These are phyloP conservation scores for Cerastoderma edule DNA, from an alignment of 2,888 invertebrate genomes.

Conservation along the genomic window DNA sequence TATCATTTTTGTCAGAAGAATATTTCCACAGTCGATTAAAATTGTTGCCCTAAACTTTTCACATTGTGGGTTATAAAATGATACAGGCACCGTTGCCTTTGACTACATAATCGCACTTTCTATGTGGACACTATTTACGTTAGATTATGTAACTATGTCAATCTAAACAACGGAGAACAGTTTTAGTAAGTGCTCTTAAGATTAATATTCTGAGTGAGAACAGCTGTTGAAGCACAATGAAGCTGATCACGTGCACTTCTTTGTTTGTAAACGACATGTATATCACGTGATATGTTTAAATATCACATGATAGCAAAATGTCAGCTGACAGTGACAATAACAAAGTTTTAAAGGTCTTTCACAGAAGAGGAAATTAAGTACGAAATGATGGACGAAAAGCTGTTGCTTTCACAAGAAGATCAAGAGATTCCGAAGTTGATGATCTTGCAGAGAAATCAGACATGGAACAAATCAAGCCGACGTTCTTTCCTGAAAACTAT, in stretches of 20 bases:
- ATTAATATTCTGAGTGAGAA: neutral
- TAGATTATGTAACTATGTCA: no score
- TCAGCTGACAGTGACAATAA: no score
- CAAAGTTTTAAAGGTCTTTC: neutral
- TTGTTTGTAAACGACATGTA: neutral
- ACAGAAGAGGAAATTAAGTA: neutral
- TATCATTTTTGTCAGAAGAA: no score
- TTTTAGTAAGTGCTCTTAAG: neutral
- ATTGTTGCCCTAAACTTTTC: no score
- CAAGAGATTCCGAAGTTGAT: neutral
- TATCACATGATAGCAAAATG: slow-evolving; percentile 45
- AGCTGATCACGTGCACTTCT: no score
- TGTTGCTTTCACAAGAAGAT: neutral
- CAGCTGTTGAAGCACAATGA: no score
- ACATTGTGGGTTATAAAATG: no score
- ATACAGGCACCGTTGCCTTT: no score
- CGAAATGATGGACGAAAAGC: slow-evolving; percentile 7
- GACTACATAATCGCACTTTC: no score
- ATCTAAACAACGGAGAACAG: no score
- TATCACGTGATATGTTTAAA: slow-evolving; percentile 21
- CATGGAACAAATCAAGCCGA: neutral
- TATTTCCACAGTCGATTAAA: no score
- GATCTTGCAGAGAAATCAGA: neutral
- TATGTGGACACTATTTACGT: no score
- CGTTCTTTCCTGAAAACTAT: slow-evolving; percentile 31